Percentiles rank a stretch among this genome's conserved stretches.
Conservation (phyloP, 2,113 vertebrate species). For the Sebastes schlegelii region DNA sequence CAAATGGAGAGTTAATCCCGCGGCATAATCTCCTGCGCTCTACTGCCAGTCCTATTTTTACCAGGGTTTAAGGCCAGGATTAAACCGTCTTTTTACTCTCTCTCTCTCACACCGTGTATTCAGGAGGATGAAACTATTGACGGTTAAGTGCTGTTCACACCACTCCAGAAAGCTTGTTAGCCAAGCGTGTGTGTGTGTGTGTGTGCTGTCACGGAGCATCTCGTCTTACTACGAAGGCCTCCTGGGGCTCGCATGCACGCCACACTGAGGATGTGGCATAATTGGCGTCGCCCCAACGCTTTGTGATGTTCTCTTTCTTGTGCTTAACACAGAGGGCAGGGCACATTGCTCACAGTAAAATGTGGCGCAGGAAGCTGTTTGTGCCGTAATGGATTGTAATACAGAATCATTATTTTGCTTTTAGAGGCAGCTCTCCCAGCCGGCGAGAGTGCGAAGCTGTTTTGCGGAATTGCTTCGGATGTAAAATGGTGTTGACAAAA, state of each 20-base stretch:
- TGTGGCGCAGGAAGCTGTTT: constrained; percentile 16
- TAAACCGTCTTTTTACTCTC: constrained; percentile 43
- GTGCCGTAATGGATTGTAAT: constrained; percentile 45
- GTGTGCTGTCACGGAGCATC: not conserved
- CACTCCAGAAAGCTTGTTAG: constrained; percentile 31
- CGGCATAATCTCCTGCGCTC: constrained; percentile 66
- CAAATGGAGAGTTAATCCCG: constrained; percentile 73
- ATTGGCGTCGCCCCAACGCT: constrained; percentile 16
- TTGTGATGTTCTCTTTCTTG: constrained; percentile 24
- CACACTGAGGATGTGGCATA: constrained; percentile 3
- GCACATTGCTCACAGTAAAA: not conserved
- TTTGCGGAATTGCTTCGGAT: constrained; percentile 7
- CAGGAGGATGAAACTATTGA: constrained; percentile 26
- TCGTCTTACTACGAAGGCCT: not conserved
- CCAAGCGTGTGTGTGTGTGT: not conserved
- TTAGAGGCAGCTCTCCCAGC: constrained; percentile 23
- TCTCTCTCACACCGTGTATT: constrained; percentile 6
- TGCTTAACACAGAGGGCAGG: constrained; percentile 12
- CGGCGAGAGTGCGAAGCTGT: constrained; percentile 19
- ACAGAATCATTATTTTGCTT: constrained; percentile 47
- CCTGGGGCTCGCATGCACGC: not conserved
- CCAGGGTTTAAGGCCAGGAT: constrained; percentile 71
- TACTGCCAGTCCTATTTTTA: constrained; percentile 77
- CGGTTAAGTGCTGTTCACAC: constrained; percentile 38
- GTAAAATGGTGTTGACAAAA: constrained; percentile 41